phyloP scores from a whole-genome alignment of 1,140 invertebrate species.

The Nymphalis io region DNA sequence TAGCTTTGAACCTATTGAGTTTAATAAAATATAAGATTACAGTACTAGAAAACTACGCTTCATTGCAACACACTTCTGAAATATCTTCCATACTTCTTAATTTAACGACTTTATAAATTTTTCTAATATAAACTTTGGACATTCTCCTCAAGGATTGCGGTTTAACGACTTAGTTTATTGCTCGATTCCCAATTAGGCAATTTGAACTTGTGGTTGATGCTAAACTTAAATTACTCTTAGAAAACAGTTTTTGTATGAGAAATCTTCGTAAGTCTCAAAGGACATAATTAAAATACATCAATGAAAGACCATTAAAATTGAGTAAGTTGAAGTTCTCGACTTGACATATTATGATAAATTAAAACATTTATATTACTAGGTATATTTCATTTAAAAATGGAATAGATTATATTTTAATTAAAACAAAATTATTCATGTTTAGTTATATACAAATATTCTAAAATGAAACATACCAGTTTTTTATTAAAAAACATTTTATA shows the following conservation, averaged over 20 bases:
- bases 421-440: too few relatives aligned
- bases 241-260: conserved; percentile 30
- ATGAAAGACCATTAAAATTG: neutral
- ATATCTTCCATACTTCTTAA: conserved; percentile 18
- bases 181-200: conserved; percentile 40
- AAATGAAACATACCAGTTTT: too few relatives aligned
- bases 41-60: conserved; percentile 4
- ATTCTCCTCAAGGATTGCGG: conserved; percentile 33
- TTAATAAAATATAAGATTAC: conserved; percentile 1
- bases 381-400: neutral
- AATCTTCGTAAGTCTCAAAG: conserved; percentile 22
- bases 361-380: neutral
- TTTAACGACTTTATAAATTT: conserved; percentile 30
- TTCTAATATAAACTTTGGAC: conserved; percentile 35
- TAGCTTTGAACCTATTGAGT: neutral
- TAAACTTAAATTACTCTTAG: conserved; percentile 40
- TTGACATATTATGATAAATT: neutral
- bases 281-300: conserved; percentile 17
- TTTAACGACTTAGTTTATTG: conserved; percentile 39
- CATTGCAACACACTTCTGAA: conserved; percentile 2
- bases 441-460: too few relatives aligned
- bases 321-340: neutral
- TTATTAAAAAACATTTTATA: too few relatives aligned
- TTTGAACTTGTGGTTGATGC: conserved; percentile 35
- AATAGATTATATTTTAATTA: too few relatives aligned